A percentile compares a stretch with the other conserved stretches of the same genome.
Conservation (phyloP, 2,888 invertebrate genomes). For the Petrolisthes cinctipes region DNA sequence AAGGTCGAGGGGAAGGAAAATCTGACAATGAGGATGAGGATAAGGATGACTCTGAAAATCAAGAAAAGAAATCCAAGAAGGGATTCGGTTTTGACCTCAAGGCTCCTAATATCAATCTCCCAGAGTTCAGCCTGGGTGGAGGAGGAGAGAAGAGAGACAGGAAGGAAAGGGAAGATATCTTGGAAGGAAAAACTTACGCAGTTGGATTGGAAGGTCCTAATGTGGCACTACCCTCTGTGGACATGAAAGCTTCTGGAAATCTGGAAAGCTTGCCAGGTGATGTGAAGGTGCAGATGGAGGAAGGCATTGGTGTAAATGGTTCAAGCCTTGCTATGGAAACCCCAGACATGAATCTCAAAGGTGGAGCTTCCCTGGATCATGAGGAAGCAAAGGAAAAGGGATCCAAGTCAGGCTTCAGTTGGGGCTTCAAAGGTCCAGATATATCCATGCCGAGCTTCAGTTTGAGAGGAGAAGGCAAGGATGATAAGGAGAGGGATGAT, state of each 20-base stretch:
- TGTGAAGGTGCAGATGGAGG: neutral
- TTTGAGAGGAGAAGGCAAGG: constrained; percentile 18
- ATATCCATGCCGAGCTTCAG: constrained; percentile 33
- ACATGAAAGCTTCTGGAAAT: neutral
- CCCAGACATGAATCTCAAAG: constrained; percentile 8
- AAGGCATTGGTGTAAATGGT: neutral
- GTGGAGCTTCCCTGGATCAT: neutral
- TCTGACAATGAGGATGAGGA: constrained; percentile 3
- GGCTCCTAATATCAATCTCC: constrained; percentile 32
- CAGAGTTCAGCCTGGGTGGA: constrained; percentile 29
- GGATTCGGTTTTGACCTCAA: constrained; percentile 42
- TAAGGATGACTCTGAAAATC: neutral
- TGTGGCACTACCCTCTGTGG: constrained; percentile 1
- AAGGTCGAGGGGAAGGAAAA: neutral
- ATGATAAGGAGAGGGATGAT: neutral
- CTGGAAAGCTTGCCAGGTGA: neutral
- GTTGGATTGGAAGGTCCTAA: neutral
- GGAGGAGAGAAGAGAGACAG: neutral
- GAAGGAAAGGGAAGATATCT: neutral
- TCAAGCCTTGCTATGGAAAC: neutral
- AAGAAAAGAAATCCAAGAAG: neutral
- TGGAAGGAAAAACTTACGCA: too few relatives aligned
- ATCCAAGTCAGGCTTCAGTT: constrained; percentile 11
- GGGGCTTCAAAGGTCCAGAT: constrained; percentile 42
- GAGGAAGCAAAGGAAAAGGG: constrained; percentile 8